phyloP scores from a whole-genome alignment of 2,888 invertebrate species.

The Pachliopta kotzebuea region DNA sequence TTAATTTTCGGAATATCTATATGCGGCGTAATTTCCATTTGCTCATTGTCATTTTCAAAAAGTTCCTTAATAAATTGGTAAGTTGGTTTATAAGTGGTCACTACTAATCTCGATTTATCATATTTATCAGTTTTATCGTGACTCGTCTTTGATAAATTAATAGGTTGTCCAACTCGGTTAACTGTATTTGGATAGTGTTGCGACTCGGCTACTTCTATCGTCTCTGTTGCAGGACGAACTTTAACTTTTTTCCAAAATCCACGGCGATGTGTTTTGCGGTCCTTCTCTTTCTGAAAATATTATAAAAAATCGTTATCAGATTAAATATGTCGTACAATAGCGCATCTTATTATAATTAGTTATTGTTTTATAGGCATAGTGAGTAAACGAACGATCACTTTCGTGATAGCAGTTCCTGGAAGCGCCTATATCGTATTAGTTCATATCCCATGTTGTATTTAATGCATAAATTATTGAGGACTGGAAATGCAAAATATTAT shows the following conservation, averaged over 20 bases:
- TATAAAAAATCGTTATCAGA: neutral
- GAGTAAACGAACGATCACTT: too few species aligned
- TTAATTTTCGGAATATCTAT: slow-evolving; percentile 58
- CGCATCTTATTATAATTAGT: too few species aligned
- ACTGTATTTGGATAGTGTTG: slow-evolving; percentile 84
- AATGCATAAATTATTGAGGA: too few species aligned
- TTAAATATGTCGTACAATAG: too few species aligned
- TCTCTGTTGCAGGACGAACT: slow-evolving; percentile 81
- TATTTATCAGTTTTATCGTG: slow-evolving; percentile 48
- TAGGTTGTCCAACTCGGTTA: slow-evolving; percentile 62
- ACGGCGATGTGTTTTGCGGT: slow-evolving; percentile 72
- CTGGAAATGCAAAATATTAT: too few species aligned
- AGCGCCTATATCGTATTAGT: too few species aligned
- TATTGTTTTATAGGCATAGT: too few species aligned
- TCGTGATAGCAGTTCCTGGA: too few species aligned
- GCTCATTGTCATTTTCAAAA: slow-evolving; percentile 46
- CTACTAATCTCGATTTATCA: slow-evolving; percentile 48
- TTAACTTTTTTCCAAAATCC: slow-evolving; percentile 89
- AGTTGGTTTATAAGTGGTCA: slow-evolving; percentile 67
- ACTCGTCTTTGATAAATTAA: slow-evolving; percentile 44
- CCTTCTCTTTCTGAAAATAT: slow-evolving; percentile 52
- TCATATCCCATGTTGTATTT: too few species aligned
- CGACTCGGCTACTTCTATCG: slow-evolving; percentile 89
- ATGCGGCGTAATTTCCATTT: slow-evolving; percentile 45
- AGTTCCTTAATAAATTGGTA: slow-evolving; percentile 56